phyloP scores from a whole-genome alignment of 2,888 invertebrate genomes.

The Ceratothoa steindachneri region DNA sequence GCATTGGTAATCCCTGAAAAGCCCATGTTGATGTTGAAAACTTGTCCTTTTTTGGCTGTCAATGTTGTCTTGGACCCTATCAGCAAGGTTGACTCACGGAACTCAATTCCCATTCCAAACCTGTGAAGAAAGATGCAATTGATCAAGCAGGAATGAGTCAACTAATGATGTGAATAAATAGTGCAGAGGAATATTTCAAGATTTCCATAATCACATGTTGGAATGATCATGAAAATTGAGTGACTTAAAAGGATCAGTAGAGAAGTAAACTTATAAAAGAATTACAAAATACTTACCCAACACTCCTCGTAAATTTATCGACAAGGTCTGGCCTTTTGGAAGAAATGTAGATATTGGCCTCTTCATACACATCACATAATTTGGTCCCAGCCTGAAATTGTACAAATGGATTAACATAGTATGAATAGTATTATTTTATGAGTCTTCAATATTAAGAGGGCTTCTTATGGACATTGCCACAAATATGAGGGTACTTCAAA shows the following conservation, averaged over 20 bases:
- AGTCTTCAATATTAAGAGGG: too few relatives aligned
- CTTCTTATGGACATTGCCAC: too few relatives aligned
- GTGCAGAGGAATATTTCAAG: too few relatives aligned
- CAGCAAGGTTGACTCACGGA: conserved; percentile 87
- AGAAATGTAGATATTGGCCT: conserved; percentile 74
- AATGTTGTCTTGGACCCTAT: conserved; percentile 81
- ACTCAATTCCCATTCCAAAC: conserved; percentile 97
- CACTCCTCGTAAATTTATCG: conserved; percentile 87
- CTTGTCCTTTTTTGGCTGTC: conserved; percentile 84
- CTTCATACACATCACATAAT: conserved; percentile 80
- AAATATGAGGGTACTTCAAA: too few relatives aligned
- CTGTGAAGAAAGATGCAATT: conserved; percentile 57
- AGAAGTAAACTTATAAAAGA: not conserved
- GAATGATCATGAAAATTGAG: not conserved
- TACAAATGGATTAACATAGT: not conserved
- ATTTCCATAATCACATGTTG: too few relatives aligned
- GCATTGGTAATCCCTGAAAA: conserved; percentile 77
- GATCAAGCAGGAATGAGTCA: too few relatives aligned
- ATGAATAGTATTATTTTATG: too few relatives aligned
- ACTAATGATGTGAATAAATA: too few relatives aligned
- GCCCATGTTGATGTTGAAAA: conserved; percentile 92
- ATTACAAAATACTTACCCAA: conserved; percentile 62
- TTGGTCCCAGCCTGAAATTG: conserved; percentile 65
- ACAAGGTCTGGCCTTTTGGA: conserved; percentile 78
- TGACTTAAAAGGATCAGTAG: not conserved